A percentile compares a stretch with the other conserved stretches of the same genome.
Evolutionary conservation across 1,140 invertebrate genomes (phyloP).

Genomic region (Drosophila repleta): DNA sequence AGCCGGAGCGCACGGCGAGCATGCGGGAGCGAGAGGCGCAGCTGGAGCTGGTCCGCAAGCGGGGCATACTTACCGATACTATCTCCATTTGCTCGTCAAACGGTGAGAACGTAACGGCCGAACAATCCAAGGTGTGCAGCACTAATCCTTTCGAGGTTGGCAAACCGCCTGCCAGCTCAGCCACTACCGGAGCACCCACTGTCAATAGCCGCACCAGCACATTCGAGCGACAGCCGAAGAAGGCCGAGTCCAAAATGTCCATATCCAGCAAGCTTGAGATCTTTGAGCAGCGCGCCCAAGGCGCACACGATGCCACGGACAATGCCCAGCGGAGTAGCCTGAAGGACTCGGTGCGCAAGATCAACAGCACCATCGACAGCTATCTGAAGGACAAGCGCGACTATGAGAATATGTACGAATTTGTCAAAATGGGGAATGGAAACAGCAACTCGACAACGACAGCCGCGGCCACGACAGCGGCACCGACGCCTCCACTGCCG

Average conservation of each 20-base stretch:
- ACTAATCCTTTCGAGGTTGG: conserved; percentile 33
- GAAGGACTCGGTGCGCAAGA: conserved; percentile 83
- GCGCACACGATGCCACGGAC: conserved; percentile 51
- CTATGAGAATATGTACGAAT: conserved; percentile 82
- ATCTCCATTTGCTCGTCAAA: conserved; percentile 84
- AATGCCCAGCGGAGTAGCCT: conserved; percentile 72
- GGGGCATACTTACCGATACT: conserved; percentile 78
- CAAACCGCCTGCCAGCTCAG: conserved; percentile 29
- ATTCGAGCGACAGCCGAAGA: conserved; percentile 68
- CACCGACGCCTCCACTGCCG: conserved; percentile 64
- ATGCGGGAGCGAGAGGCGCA: conserved; percentile 90
- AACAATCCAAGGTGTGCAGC: conserved; percentile 50
- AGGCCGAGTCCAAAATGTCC: conserved; percentile 69
- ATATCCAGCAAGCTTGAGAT: conserved; percentile 81
- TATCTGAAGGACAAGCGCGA: conserved; percentile 83
- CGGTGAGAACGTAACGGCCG: conserved; percentile 76
- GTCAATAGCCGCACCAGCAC: conserved; percentile 71
- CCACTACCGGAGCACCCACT: conserved; percentile 19
- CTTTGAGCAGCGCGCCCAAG: conserved; percentile 66
- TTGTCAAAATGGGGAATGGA: conserved; percentile 71
- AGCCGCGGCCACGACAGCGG: conserved; percentile 34
- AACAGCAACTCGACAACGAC: conserved; percentile 23
- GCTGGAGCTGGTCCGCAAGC: conserved; percentile 86
- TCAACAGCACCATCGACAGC: conserved; percentile 82
- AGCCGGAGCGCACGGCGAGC: conserved; percentile 92